Conservation (phyloP, 2,888 invertebrate species). For the Micropterix aruncella region DNA sequence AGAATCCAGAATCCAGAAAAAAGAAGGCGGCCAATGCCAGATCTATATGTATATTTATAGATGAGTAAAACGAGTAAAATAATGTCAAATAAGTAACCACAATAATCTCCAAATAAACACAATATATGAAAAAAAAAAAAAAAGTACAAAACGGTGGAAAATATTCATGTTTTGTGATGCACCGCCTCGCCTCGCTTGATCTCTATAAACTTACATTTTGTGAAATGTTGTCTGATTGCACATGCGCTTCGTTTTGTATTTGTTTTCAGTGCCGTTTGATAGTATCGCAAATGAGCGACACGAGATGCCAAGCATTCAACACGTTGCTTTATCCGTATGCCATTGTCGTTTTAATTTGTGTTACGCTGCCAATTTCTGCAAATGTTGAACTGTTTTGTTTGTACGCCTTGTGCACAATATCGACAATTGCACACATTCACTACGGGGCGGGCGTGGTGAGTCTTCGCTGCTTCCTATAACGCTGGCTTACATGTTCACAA, state of each 20-base stretch:
- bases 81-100: no score
- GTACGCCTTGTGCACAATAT: constrained; percentile 52
- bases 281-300: constrained; percentile 94
- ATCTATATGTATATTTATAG: no score
- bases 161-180: no score
- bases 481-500: constrained; percentile 2
- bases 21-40: no score
- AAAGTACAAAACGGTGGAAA: not conserved
- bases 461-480: constrained; percentile 13
- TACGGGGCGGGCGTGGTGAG: constrained; percentile 89
- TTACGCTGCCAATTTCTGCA: constrained; percentile 22
- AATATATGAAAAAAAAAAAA: not conserved
- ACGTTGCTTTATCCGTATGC: constrained; percentile 49
- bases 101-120: no score
- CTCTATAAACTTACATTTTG: not conserved
- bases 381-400: constrained; percentile 54
- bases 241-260: no score
- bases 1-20: no score
- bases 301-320: constrained; percentile 73
- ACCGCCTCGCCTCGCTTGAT: not conserved
- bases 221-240: no score
- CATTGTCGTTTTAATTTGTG: constrained; percentile 30
- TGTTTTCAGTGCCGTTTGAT: constrained; percentile 81
- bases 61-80: no score
- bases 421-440: constrained; percentile 71